Percentiles rank a stretch among this genome's conserved stretches.
Evolutionary conservation across 1,140 invertebrate genomes (phyloP).

Genomic region (Pseudomyrmex sp.): DNA sequence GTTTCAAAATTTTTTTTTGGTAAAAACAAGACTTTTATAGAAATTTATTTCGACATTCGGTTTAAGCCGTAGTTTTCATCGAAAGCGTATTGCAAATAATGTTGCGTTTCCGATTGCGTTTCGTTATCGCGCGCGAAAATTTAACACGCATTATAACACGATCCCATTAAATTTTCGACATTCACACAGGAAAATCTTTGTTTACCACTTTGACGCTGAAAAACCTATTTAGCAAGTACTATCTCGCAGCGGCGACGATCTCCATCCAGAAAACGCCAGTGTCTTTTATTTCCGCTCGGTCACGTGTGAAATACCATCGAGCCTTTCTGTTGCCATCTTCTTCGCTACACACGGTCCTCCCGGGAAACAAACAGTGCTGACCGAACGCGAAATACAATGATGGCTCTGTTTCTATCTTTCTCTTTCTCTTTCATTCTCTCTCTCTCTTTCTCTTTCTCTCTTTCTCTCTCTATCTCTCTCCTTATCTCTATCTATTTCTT

Average conservation of each 20-base stretch:
- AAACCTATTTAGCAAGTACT: neutral
- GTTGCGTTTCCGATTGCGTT: neutral
- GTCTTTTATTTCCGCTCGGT: slow-evolving; percentile 13
- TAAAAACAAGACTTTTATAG: too few relatives aligned
- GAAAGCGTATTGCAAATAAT: too few relatives aligned
- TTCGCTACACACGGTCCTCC: slow-evolving; percentile 13
- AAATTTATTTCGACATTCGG: too few relatives aligned
- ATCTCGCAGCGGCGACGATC: neutral
- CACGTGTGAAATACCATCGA: slow-evolving; percentile 30
- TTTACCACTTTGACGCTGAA: neutral
- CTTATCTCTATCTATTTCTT: neutral
- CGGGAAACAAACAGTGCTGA: slow-evolving; percentile 21
- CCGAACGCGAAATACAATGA: slow-evolving; percentile 27
- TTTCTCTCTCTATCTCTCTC: neutral
- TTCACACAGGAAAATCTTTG: neutral
- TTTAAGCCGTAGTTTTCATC: too few relatives aligned
- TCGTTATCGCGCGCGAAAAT: neutral
- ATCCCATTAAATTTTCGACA: slow-evolving; percentile 9
- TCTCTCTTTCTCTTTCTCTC: neutral
- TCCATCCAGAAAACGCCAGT: slow-evolving; percentile 1
- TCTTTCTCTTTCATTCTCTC: slow-evolving; percentile 21
- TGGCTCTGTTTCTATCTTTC: slow-evolving; percentile 34
- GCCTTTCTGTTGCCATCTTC: slow-evolving; percentile 27
- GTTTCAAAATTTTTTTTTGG: too few relatives aligned
- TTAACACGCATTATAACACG: neutral